Evolutionary conservation across 1,140 invertebrate species (phyloP), one percentile per base, ranked within the genome.

Genomic region (Leguminivora glycinivorella): DNA sequence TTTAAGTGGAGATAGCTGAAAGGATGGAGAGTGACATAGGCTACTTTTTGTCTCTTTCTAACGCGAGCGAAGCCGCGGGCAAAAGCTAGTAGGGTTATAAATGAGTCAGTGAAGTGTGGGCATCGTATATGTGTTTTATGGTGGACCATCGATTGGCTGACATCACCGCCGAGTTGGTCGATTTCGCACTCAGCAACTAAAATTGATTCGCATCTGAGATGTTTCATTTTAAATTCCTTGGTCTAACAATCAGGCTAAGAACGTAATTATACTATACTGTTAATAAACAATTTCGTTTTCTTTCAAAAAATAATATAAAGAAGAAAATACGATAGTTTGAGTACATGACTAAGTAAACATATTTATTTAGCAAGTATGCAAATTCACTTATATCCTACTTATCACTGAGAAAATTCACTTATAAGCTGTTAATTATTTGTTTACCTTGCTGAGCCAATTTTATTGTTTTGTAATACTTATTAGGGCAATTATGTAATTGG

Each of bases 101-200:
- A n/a, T 2, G 10, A 3, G 1, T 38, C 34, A 38, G 34, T 38
- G 1, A 38, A 19, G 47, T 22, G 17, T 52, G 47, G 47, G 47
- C 47, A 22, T 47, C 43, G 63, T 67, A 31, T 19, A 34, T 31
- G 66, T 31, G 19, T 17, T 67, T 67, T 52, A 52, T 52, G 47
- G 7, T 52, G n/a, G n/a, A 22, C 58, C 26, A 63, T 63, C 58
- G 58, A 63, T 31, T 17, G 29, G 56, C 75, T 85, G 83, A 85
- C 82, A 85, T 85, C 82, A 85, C 79, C 81, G 77, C 29, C 40
- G 72, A 83, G 75, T 75, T 78, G 77, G 79, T 79, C 82, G 81
- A 81, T 81, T 80, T 74, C 80, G 68, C 71, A 75, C 67, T 56
- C 69, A 22, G 14, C 47, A 66, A 74, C 70, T 58, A 34, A n/a